A percentile compares a stretch with the other conserved stretches of the same genome.
phyloP scores from a whole-genome alignment of 2,888 invertebrate genomes.

The Dusona sp. region DNA sequence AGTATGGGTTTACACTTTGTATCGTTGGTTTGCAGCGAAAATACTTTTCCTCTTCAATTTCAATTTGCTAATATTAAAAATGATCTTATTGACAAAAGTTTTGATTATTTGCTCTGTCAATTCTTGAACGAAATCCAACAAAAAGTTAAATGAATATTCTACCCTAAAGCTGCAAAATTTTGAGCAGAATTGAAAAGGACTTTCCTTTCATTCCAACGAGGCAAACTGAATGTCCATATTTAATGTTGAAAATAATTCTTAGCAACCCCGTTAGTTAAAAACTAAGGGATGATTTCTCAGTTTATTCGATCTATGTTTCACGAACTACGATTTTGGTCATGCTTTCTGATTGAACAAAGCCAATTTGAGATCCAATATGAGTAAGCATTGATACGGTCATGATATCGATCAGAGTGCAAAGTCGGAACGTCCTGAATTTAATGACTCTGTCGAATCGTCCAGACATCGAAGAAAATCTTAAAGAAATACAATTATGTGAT shows the following conservation, averaged over 20 bases:
- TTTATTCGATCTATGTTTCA: background rate
- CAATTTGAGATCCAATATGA: background rate
- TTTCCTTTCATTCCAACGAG: background rate
- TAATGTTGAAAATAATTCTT: too few species aligned
- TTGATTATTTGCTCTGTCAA: background rate
- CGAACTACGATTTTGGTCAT: background rate
- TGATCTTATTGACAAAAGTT: background rate
- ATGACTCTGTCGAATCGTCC: background rate
- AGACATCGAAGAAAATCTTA: background rate
- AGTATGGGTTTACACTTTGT: background rate
- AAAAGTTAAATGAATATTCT: background rate
- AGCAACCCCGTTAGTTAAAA: background rate
- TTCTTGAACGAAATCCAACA: background rate
- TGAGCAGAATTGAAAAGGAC: too few species aligned
- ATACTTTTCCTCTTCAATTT: background rate
- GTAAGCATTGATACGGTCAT: background rate
- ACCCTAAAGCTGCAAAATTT: background rate
- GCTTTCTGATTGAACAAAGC: background rate
- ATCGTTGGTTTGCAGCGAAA: background rate
- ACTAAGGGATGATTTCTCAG: background rate
- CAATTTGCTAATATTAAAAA: background rate
- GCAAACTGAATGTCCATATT: background rate
- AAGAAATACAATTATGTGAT: background rate
- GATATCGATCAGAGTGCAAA: background rate
- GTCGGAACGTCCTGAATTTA: background rate